phyloP scores from a whole-genome alignment of 2,888 invertebrate genomes.

The Dysmachus trigonus region DNA sequence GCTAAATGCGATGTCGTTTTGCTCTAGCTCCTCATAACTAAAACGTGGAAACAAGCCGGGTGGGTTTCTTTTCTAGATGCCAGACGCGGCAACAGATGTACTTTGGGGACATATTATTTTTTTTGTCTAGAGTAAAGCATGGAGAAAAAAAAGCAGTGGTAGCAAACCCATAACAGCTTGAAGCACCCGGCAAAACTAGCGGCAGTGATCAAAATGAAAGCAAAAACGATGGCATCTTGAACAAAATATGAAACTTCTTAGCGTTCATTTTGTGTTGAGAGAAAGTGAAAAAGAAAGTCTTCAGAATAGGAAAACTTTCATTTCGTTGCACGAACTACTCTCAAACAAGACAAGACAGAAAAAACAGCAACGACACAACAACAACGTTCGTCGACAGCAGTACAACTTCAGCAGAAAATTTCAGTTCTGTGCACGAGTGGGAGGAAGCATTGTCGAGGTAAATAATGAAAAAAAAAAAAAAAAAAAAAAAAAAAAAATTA shows the following conservation, averaged over 20 bases:
- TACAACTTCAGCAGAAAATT: not conserved
- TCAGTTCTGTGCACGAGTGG: not conserved
- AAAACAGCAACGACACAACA: not conserved
- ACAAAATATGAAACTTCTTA: not conserved
- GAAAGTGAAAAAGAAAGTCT: not conserved
- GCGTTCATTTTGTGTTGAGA: not conserved
- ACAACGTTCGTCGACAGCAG: not conserved
- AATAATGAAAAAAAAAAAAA: not conserved
- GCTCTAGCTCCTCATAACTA: not conserved
- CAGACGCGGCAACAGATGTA: not conserved
- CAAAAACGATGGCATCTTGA: not conserved
- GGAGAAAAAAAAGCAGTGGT: not conserved
- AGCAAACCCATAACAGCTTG: not conserved
- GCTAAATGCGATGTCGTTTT: conserved; percentile 7
- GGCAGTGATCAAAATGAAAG: not conserved
- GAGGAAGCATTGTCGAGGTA: not conserved
- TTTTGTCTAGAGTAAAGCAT: not conserved
- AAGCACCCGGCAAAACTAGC: not conserved
- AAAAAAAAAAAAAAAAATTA: not conserved
- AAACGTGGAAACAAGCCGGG: not conserved
- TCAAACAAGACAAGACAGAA: not conserved
- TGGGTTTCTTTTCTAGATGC: not conserved
- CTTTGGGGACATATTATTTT: not conserved
- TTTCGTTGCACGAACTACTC: not conserved
- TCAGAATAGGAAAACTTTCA: not conserved